These are phyloP conservation scores for Chlorospingus semifuscus DNA, from an alignment of 2,797 vertebrate genomes.

Conservation along the genomic window DNA sequence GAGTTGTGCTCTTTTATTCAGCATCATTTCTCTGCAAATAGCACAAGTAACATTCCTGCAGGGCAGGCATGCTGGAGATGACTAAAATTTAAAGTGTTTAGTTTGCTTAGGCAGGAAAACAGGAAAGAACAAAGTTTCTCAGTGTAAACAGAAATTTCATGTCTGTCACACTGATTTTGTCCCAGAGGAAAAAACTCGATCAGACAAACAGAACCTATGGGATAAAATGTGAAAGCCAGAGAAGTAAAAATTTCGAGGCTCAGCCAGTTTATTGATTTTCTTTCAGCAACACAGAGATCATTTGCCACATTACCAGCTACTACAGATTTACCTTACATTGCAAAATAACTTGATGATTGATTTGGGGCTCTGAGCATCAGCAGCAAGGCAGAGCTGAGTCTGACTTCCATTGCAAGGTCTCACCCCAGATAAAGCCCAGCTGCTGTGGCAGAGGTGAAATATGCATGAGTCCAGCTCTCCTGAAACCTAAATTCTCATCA, in stretches of 20 bases:
- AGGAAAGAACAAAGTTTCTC: conserved; percentile 14
- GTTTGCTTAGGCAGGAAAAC: conserved; percentile 24
- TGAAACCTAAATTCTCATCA: neutral
- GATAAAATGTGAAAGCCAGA: neutral
- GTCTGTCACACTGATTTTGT: neutral
- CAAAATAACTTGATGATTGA: neutral
- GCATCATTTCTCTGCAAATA: conserved; percentile 35
- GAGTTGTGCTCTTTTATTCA: conserved; percentile 26
- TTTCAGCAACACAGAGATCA: neutral
- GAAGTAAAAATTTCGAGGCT: neutral
- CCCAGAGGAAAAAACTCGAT: neutral
- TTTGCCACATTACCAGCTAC: neutral
- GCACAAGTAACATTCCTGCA: conserved; percentile 11
- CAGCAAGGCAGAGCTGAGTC: neutral
- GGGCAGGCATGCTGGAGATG: neutral
- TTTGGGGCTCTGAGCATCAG: neutral
- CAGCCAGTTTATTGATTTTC: neutral
- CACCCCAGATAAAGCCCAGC: neutral
- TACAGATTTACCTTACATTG: neutral
- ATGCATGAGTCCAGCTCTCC: neutral
- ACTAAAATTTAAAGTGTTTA: neutral
- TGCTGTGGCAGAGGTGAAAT: neutral
- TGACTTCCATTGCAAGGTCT: neutral
- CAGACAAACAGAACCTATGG: neutral
- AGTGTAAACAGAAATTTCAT: neutral